These are phyloP conservation scores for Phacellophora camtschatica DNA, from an alignment of 30 jellyfish, hydroid and myxozoan genomes.

Conservation along the genomic window DNA sequence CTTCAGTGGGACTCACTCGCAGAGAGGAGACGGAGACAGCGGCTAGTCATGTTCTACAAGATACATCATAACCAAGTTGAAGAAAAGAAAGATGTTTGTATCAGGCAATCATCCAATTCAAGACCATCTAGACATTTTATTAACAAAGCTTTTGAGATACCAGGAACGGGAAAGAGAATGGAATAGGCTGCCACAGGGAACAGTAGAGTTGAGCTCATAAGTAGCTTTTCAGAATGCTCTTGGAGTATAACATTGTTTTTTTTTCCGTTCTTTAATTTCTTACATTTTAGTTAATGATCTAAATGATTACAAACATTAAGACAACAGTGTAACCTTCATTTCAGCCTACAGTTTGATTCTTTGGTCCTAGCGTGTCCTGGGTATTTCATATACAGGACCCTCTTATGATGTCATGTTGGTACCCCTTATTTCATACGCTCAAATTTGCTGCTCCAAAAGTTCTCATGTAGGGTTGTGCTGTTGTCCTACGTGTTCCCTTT, in stretches of 20 bases:
- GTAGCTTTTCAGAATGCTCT: neutral
- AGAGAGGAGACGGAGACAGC: slow-evolving; percentile 16
- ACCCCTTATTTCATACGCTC: neutral
- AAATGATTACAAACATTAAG: neutral
- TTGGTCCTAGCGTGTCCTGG: too few species aligned
- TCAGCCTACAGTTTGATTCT: neutral
- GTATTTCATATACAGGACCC: neutral
- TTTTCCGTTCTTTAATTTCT: neutral
- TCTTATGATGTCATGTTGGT: neutral
- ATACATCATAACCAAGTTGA: neutral
- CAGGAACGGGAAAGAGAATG: neutral
- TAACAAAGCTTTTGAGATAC: slow-evolving; percentile 17
- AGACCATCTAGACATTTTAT: slow-evolving; percentile 21
- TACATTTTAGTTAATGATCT: neutral
- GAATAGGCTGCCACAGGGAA: too few species aligned
- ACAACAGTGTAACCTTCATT: neutral
- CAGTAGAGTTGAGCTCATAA: neutral
- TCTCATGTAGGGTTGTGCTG: neutral
- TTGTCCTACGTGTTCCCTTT: neutral
- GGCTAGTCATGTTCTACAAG: slow-evolving; percentile 18
- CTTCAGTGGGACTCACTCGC: neutral
- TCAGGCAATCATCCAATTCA: slow-evolving; percentile 15
- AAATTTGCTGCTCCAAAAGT: too few species aligned
- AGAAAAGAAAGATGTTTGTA: neutral
- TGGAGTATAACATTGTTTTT: neutral